Evolutionary conservation across 2,113 vertebrate genomes (phyloP).

Genomic region (Elgaria multicarinata): DNA sequence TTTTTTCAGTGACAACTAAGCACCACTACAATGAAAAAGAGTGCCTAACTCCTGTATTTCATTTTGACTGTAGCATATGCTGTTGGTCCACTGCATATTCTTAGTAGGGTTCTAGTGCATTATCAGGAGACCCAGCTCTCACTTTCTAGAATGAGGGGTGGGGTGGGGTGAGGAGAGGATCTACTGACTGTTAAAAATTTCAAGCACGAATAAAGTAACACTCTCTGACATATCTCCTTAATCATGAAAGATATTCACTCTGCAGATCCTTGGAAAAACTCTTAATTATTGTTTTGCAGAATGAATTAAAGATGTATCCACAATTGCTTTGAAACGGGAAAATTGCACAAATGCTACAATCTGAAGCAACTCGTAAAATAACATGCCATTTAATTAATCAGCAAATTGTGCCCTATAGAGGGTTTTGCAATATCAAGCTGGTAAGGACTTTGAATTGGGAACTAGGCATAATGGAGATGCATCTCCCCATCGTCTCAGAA

Average conservation of each 20-base stretch:
- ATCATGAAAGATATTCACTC: neutral
- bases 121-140: neutral
- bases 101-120: neutral
- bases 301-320: neutral
- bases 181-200: neutral
- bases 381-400: neutral
- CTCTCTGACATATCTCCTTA: neutral
- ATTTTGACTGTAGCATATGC: neutral
- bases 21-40: neutral
- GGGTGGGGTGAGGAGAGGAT: neutral
- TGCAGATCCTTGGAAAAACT: neutral
- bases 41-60: neutral
- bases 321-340: neutral
- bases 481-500: neutral
- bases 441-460: neutral
- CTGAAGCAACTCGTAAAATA: neutral
- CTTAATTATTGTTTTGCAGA: neutral
- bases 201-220: neutral
- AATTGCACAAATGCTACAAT: neutral
- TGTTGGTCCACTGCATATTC: neutral
- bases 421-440: neutral
- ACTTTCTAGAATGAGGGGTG: neutral
- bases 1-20: neutral
- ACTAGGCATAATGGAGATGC: neutral
- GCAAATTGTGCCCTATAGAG: neutral